These are phyloP conservation scores for Amyelois transitella DNA, from an alignment of 1,140 invertebrate genomes.

Conservation along the genomic window DNA sequence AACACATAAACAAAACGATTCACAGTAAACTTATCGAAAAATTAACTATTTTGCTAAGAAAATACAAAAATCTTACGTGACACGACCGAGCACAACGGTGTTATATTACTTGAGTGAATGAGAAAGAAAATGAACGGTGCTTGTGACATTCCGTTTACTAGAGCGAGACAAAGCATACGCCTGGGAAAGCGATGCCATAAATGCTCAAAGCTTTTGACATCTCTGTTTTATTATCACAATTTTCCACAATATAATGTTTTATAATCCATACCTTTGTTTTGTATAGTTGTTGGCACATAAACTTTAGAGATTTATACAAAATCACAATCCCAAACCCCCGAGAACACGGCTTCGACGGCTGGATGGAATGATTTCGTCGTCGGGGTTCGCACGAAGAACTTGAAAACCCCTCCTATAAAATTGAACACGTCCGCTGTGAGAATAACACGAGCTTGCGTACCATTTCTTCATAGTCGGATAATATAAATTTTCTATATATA, in stretches of 20 bases:
- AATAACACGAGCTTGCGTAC: constrained; percentile 22
- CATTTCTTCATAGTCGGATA: constrained; percentile 44
- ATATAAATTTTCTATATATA: constrained; percentile 58
- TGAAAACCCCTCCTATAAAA: constrained; percentile 40
- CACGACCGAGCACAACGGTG: constrained; percentile 73
- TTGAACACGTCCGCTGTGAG: constrained; percentile 28
- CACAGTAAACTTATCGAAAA: constrained; percentile 35
- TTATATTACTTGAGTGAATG: constrained; percentile 71
- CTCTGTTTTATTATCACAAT: constrained; percentile 14
- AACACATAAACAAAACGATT: constrained; percentile 22
- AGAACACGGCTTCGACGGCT: constrained; percentile 71
- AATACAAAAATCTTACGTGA: constrained; percentile 73
- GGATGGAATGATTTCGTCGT: constrained; percentile 74
- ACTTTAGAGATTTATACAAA: constrained; percentile 65
- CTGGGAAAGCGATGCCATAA: constrained; percentile 73
- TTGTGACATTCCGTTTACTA: constrained; percentile 52
- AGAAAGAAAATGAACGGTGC: constrained; percentile 57
- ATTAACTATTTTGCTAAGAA: constrained; percentile 52
- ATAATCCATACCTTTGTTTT: constrained; percentile 60
- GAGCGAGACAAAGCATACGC: constrained; percentile 61
- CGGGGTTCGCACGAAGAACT: constrained; percentile 70
- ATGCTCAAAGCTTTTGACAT: constrained; percentile 47
- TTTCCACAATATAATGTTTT: constrained; percentile 31
- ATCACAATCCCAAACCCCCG: constrained; percentile 69
- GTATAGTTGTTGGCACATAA: constrained; percentile 66